Base-by-base conservation (phyloP, 2,797 vertebrate genomes). In the Danio albolineatus region DNA sequence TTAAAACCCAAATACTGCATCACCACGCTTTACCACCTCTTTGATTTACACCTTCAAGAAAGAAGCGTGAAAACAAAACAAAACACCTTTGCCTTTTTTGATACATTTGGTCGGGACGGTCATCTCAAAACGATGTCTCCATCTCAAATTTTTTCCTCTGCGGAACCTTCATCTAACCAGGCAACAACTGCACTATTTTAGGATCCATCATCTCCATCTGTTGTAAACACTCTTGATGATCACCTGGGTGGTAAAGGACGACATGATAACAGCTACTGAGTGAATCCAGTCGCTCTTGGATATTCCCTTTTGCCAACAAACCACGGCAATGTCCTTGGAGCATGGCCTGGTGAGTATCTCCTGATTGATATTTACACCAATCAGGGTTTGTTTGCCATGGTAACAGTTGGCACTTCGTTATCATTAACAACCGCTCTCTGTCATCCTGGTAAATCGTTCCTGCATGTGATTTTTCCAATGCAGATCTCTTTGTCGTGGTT, bases 261-360 rank as follows among this genome's bases (percentile, higher is more conserved):
- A 70, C 51, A 65, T 43, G 61, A 72, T 62, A 70, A 79, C 76
- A 61, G 72, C 78, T 48, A 82, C 67, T 82, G 75, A 69, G 76
- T 84, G 78, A 71, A 80, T 79, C 57, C 48, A 72, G 46, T 49
- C 73, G n/a, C 71, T 53, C 62, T 36, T 79, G 86, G 83, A 84
- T 81, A 85, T 85, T 84, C 78, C 81, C 70, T 67, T 85, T 86
- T 81, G 79, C 76, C 81, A 82, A 79, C 78, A 83, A 77, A 74
- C 84, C 89, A 88, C 91, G 83, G 88, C 90, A 90, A 91, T 92
- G 92, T 94, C 94, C 94, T 95, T 95, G 94, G 86, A 94, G 91
- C 92, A 94, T 91, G 94, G 94, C 94, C 94, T 94, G 92, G 93
- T 95, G 91, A 94, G 92, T 94, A 88, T 90, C 83, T 28, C 28